Conservation (phyloP, 2,113 vertebrate species). For the Oceanites oceanicus region DNA sequence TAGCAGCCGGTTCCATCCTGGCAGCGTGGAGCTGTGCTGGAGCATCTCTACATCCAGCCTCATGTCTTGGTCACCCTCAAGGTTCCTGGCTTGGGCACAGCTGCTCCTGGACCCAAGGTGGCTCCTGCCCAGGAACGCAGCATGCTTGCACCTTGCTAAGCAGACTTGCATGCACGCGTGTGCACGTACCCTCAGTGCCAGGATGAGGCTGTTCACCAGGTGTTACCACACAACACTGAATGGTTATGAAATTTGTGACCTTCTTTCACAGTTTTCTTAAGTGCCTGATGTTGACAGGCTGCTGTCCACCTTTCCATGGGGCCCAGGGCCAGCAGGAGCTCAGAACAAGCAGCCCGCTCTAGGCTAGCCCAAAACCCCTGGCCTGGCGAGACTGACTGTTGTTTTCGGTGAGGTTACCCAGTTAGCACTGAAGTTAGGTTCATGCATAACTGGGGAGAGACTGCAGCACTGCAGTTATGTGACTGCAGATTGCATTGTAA, state of each 20-base stretch:
- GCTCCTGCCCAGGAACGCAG: background rate
- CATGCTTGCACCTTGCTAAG: background rate
- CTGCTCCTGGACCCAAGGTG: background rate
- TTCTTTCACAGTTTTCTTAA: background rate
- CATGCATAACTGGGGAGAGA: accelerated
- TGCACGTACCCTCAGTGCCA: accelerated
- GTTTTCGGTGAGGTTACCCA: background rate
- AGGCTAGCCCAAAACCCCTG: background rate
- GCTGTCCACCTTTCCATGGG: background rate
- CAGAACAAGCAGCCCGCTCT: background rate
- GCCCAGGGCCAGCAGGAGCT: background rate
- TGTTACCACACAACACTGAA: background rate
- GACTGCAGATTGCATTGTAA: background rate
- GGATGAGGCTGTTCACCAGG: background rate
- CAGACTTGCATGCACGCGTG: accelerated
- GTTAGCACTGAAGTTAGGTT: background rate
- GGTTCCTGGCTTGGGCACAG: background rate
- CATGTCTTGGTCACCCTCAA: background rate
- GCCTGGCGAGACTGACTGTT: background rate
- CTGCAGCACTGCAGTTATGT: background rate
- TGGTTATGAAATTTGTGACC: background rate
- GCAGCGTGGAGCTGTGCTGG: background rate
- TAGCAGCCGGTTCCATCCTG: background rate
- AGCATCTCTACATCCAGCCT: background rate
- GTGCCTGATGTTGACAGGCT: background rate